Evolutionary conservation across 2,888 invertebrate species (phyloP), one percentile per base, ranked within the genome.

Genomic region (Monopis laevigella): DNA sequence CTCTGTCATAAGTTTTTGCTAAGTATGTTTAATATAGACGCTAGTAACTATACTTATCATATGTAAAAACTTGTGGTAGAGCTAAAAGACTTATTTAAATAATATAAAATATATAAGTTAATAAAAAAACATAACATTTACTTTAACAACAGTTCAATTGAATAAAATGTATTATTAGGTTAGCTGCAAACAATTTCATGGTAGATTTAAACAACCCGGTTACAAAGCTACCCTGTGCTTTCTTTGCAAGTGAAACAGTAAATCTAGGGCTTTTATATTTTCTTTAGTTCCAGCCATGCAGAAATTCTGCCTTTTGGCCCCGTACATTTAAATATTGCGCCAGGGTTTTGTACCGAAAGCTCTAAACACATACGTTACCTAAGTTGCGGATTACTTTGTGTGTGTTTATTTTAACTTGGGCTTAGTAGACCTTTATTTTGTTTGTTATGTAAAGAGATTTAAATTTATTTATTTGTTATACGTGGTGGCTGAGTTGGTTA

Each of bases 301-400:
- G 28, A 66, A 69, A 67, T 59, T 59, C 59, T 55, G 60, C 56
- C n/a, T 64, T 65, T 64, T 65, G 62, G 57, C 56, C 51, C 54
- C 56, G 62, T 58, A 65, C 64, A 65, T 69, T 74, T 69, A 72
- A 75, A 73, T 75, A 72, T 73, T 67, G 65, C 64, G 61, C 54
- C 58, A 59, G 64, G 65, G 67, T 72, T 71, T 71, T 65, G 65
- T 59, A 57, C 56, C 55, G 56, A 65, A 70, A 70, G 62, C 65
- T 59, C 50, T 56, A 61, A 61, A 60, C 60, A 59, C 61, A 63
- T 56, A 62, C 63, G 35, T 42, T 61, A 60, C 59, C 56, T 55
- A 55, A 58, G 56, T 62, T 54, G 55, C 55, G 30, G 55, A 36
- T 36, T 36, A 36, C 36, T 19, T 21, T 21, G 36, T 21, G 4